Evolutionary conservation across 2,113 vertebrate genomes (phyloP).

Genomic region (Seriola rivoliana): DNA sequence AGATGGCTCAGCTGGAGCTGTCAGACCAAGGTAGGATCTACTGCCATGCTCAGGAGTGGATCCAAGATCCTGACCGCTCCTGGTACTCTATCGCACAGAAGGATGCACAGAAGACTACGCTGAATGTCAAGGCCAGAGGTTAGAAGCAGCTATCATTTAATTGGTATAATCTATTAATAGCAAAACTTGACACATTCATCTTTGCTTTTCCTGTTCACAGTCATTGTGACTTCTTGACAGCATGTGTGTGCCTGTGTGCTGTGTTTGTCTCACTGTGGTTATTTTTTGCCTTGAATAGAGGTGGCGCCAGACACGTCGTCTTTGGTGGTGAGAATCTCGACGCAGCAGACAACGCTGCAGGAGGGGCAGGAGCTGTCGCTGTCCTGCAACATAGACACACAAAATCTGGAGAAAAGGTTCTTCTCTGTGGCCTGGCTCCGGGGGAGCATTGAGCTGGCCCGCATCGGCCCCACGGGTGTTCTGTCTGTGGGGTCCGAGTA

Average conservation of each 20-base stretch:
- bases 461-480: slow-evolving; percentile 83
- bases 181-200: not conserved
- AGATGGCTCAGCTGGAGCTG: slow-evolving; percentile 70
- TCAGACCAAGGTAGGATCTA: slow-evolving; percentile 88
- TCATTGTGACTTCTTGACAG: slow-evolving; percentile 10
- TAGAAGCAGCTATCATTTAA: slow-evolving; percentile 3
- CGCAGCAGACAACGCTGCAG: slow-evolving; percentile 47
- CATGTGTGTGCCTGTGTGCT: slow-evolving; percentile 10
- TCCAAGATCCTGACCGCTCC: slow-evolving; percentile 89
- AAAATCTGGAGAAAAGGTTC: slow-evolving; percentile 62
- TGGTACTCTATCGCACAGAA: slow-evolving; percentile 88
- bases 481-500: slow-evolving; percentile 68
- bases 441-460: slow-evolving; percentile 67
- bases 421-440: slow-evolving; percentile 86
- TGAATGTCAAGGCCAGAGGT: slow-evolving; percentile 78
- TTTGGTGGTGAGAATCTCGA: slow-evolving; percentile 74
- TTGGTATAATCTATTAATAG: not conserved
- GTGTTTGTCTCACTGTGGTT: slow-evolving; percentile 2
- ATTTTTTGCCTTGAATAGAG: slow-evolving; percentile 45
- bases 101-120: slow-evolving; percentile 51
- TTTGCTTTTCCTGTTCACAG: not conserved
- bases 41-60: slow-evolving; percentile 90
- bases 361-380: slow-evolving; percentile 84
- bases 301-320: slow-evolving; percentile 51
- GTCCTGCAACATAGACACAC: slow-evolving; percentile 74